phyloP scores from a whole-genome alignment of 1,140 invertebrate species.

The Homalodisca vitripennis region DNA sequence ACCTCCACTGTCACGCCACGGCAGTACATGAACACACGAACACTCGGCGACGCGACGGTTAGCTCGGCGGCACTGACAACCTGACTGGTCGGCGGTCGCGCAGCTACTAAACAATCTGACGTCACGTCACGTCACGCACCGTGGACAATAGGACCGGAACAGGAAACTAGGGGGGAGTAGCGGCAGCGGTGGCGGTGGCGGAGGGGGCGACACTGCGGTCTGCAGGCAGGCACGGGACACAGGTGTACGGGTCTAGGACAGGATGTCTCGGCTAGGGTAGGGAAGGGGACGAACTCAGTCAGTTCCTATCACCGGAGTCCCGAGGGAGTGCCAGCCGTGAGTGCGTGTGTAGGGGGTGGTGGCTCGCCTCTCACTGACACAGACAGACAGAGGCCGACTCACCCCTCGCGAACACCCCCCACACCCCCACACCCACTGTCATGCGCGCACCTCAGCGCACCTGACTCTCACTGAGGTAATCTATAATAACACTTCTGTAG shows the following conservation, averaged over 20 bases:
- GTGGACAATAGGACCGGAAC: constrained; percentile 28
- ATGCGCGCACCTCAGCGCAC: not conserved
- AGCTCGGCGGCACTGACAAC: not conserved
- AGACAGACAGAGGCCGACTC: too few species aligned
- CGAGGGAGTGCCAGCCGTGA: constrained; percentile 18
- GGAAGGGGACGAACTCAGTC: not conserved
- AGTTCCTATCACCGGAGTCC: not conserved
- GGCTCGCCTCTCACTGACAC: constrained; percentile 28
- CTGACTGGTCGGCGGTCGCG: not conserved
- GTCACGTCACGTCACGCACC: constrained; percentile 18
- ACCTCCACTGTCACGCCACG: constrained; percentile 11
- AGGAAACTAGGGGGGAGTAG: constrained; percentile 26
- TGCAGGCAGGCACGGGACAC: too few species aligned
- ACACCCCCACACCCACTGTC: not conserved
- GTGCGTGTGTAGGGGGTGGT: constrained; percentile 31
- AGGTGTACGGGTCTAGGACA: not conserved
- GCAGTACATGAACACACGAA: too few species aligned
- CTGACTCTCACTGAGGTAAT: constrained; percentile 11
- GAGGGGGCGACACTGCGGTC: not conserved
- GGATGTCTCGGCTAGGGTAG: not conserved
- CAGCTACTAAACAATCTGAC: constrained; percentile 4
- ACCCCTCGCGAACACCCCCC: not conserved
- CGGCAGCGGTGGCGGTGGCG: not conserved
- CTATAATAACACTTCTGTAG: constrained; percentile 19
- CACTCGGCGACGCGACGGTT: too few species aligned